A percentile compares a stretch with the other conserved stretches of the same genome.
These are phyloP conservation scores for Larimichthys polyactis DNA, from an alignment of 2,113 vertebrate genomes.

Conservation along the genomic window DNA sequence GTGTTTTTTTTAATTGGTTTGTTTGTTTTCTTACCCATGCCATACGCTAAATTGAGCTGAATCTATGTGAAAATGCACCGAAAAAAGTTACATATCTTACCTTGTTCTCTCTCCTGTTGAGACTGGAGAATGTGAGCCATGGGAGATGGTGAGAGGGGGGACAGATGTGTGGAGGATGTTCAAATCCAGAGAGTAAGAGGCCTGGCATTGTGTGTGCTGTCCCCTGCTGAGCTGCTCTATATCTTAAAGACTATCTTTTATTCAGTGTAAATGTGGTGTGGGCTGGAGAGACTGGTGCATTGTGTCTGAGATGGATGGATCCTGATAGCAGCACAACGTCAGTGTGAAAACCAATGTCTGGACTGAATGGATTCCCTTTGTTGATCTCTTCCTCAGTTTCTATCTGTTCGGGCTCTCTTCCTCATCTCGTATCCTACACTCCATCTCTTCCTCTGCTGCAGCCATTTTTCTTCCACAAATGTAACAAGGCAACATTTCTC, in stretches of 20 bases:
- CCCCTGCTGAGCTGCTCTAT: slow-evolving; percentile 40
- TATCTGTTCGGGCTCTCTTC: slow-evolving; percentile 42
- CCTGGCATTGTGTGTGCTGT: slow-evolving; percentile 25
- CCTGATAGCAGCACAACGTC: slow-evolving; percentile 58
- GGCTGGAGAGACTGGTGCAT: slow-evolving; percentile 56
- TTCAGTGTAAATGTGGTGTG: slow-evolving; percentile 53
- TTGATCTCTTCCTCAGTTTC: slow-evolving; percentile 66
- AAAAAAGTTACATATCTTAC: slow-evolving; percentile 6
- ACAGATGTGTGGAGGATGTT: slow-evolving; percentile 38
- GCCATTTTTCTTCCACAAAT: slow-evolving; percentile 53
- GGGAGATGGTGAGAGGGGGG: slow-evolving; percentile 2
- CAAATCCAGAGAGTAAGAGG: slow-evolving; percentile 25
- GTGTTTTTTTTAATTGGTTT: background rate
- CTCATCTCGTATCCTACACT: slow-evolving; percentile 35
- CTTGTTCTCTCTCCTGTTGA: slow-evolving; percentile 32
- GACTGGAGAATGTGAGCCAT: slow-evolving; percentile 25
- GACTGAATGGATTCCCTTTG: slow-evolving; percentile 70
- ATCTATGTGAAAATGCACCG: background rate
- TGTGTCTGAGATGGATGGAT: slow-evolving; percentile 71
- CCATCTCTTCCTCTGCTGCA: slow-evolving; percentile 48
- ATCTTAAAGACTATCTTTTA: slow-evolving; percentile 61
- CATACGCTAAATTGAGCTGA: slow-evolving; percentile 32
- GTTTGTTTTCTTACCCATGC: slow-evolving; percentile 14
- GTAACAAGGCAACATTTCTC: slow-evolving; percentile 21
- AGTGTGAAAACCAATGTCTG: slow-evolving; percentile 53